phyloP scores from a whole-genome alignment of 2,888 invertebrate species.

The Lasioglossum malachurum region DNA sequence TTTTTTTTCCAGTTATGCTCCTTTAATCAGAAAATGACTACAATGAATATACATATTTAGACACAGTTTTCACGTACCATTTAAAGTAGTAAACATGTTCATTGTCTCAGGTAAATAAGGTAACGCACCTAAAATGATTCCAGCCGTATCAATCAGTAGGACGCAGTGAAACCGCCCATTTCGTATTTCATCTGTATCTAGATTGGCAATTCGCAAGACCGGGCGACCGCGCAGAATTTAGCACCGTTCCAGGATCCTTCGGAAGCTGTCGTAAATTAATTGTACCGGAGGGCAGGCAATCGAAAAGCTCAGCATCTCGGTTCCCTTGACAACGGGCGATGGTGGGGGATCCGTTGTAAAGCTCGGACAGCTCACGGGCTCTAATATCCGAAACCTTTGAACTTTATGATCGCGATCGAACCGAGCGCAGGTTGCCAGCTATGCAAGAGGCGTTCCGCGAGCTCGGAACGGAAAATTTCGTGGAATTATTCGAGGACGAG shows the following conservation, averaged over 20 bases:
- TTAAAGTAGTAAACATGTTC: too few relatives aligned
- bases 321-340: not conserved
- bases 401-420: slow-evolving; percentile 17
- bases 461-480: not conserved
- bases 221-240: not conserved
- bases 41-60: too few relatives aligned
- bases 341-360: not conserved
- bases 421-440: not conserved
- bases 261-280: slow-evolving; percentile 12
- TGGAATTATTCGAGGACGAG: not conserved
- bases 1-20: too few relatives aligned
- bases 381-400: slow-evolving; percentile 20
- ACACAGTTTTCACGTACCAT: too few relatives aligned
- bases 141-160: too few relatives aligned
- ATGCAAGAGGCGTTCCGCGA: not conserved
- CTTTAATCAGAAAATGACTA: too few relatives aligned
- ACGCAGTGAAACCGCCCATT: too few relatives aligned
- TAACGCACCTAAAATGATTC: too few relatives aligned
- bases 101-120: too few relatives aligned
- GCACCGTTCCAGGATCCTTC: not conserved
- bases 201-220: not conserved
- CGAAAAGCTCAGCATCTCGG: slow-evolving; percentile 9
- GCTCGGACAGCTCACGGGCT: not conserved
- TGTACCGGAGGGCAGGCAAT: not conserved
- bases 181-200: not conserved